A percentile compares a stretch with the other conserved stretches of the same genome.
phyloP scores from a whole-genome alignment of 2,888 invertebrate species.

The Yponomeuta plumbellus region DNA sequence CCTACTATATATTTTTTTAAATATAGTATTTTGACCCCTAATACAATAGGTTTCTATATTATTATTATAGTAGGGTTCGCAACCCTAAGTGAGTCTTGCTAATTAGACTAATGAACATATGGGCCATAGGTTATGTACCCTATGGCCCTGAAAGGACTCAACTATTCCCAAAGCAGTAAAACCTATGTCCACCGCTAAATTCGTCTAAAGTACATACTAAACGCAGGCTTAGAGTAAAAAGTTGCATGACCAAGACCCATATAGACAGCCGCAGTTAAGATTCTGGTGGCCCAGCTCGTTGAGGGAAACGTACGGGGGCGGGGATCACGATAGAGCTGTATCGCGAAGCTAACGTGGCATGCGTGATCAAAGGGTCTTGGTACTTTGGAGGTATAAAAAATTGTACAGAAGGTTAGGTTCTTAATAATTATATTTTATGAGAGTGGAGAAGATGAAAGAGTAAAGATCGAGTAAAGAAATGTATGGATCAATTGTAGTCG shows the following conservation, averaged over 20 bases:
- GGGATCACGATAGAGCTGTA: slow-evolving; percentile 20
- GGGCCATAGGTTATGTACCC: too few species aligned
- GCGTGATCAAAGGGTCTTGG: slow-evolving; percentile 52
- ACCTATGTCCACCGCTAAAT: slow-evolving; percentile 9
- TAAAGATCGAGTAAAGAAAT: too few species aligned
- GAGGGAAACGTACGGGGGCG: slow-evolving; percentile 18
- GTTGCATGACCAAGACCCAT: slow-evolving; percentile 76
- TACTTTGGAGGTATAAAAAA: slow-evolving; percentile 36
- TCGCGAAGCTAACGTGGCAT: slow-evolving; percentile 25
- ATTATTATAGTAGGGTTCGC: too few species aligned
- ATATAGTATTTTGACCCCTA: too few species aligned
- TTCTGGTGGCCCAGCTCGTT: not conserved
- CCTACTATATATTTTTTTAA: too few species aligned
- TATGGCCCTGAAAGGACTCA: too few species aligned
- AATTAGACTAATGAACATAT: too few species aligned
- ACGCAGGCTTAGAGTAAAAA: slow-evolving; percentile 53
- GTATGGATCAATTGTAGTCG: too few species aligned
- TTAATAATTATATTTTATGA: too few species aligned
- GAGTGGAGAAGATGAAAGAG: too few species aligned
- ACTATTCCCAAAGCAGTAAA: not conserved
- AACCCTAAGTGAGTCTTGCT: too few species aligned
- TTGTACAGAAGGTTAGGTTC: not conserved
- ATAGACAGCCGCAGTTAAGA: slow-evolving; percentile 33
- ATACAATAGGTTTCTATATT: too few species aligned
- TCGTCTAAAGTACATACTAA: slow-evolving; percentile 48